Conservation (phyloP, 1,140 invertebrate species). For the Aleiodes sp. region DNA sequence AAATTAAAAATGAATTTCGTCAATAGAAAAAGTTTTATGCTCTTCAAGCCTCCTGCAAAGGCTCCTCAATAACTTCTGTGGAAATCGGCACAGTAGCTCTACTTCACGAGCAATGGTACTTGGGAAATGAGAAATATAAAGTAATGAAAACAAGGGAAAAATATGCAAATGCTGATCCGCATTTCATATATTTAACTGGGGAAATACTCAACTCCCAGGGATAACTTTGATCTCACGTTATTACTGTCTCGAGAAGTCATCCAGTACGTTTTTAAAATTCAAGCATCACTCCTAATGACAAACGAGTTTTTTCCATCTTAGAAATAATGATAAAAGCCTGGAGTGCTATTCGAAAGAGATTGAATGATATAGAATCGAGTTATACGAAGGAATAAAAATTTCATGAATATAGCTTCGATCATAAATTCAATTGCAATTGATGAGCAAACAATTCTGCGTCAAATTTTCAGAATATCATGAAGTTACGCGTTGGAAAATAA, state of each 20-base stretch:
- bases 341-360: background rate
- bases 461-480: too few relatives aligned
- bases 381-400: background rate
- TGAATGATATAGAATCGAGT: background rate
- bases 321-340: conserved; percentile 14
- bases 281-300: conserved; percentile 41
- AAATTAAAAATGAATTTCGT: conserved; percentile 62
- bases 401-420: too few relatives aligned
- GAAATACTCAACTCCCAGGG: conserved; percentile 17
- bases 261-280: conserved; percentile 35
- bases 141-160: conserved; percentile 27
- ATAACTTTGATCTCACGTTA: conserved; percentile 64
- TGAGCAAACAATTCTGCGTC: too few relatives aligned
- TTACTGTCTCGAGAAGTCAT: conserved; percentile 54
- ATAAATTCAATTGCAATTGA: too few relatives aligned
- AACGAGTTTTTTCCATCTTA: conserved; percentile 16
- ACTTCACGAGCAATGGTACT: conserved; percentile 15
- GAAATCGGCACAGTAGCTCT: conserved; percentile 13
- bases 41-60: too few relatives aligned
- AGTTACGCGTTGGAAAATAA: too few relatives aligned
- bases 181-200: conserved; percentile 19
- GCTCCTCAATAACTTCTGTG: too few relatives aligned
- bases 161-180: conserved; percentile 34
- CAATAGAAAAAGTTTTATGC: conserved; percentile 27
- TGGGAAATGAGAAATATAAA: conserved; percentile 29